Conservation (phyloP, 2,888 invertebrate species). For the Rotaria sp. region DNA sequence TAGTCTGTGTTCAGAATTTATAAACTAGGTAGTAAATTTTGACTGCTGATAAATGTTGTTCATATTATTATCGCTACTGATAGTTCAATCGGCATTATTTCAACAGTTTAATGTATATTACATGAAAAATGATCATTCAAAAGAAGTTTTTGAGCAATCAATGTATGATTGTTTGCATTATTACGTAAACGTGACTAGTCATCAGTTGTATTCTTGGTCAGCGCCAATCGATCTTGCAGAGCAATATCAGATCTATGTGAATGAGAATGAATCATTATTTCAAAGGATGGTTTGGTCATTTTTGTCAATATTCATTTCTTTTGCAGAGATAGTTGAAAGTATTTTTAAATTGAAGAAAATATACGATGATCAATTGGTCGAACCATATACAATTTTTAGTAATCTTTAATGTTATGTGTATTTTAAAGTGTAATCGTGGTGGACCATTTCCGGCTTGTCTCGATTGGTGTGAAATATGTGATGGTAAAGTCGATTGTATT, state of each 20-base stretch:
- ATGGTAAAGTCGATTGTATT: no score
- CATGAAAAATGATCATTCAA: no score
- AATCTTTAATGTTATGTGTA: not conserved
- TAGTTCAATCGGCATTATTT: no score
- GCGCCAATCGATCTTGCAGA: not conserved
- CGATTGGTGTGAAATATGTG: not conserved
- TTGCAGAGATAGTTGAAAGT: not conserved
- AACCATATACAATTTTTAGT: rapidly evolving
- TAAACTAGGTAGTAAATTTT: no score
- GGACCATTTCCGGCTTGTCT: no score
- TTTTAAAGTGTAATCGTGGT: not conserved
- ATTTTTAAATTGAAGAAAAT: not conserved
- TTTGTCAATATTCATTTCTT: not conserved
- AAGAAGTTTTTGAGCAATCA: no score
- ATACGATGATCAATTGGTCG: rapidly evolving
- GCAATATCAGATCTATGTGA: not conserved
- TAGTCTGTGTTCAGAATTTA: no score
- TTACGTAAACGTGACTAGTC: not conserved
- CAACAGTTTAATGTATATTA: no score
- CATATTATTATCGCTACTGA: no score
- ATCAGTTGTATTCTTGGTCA: not conserved
- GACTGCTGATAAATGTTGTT: no score
- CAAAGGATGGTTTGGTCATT: not conserved
- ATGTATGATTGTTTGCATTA: no score
- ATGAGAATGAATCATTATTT: not conserved